phyloP scores from a whole-genome alignment of 2,797 vertebrate genomes.

The Pangasius mekongensis region DNA sequence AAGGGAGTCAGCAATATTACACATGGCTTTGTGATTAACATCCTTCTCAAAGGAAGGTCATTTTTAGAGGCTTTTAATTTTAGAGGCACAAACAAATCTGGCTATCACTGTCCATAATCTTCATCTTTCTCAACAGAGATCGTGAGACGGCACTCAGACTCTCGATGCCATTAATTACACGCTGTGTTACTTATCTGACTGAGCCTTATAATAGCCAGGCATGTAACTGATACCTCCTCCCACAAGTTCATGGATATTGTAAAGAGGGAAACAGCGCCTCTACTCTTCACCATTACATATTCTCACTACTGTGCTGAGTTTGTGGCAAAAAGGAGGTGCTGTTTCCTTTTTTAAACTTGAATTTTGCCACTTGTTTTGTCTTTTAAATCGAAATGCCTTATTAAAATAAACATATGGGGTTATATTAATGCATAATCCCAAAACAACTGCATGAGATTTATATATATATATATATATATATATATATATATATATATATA shows the following conservation, averaged over 20 bases:
- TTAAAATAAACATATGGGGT: neutral
- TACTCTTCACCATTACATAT: neutral
- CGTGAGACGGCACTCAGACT: neutral
- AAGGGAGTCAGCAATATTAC: neutral
- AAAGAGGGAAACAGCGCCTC: slow-evolving; percentile 10
- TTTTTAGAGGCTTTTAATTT: neutral
- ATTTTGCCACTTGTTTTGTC: neutral
- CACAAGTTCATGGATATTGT: neutral
- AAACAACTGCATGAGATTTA: neutral
- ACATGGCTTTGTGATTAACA: neutral
- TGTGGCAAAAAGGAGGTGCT: neutral
- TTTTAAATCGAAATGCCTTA: neutral
- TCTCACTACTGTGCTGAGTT: neutral
- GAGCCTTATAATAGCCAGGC: slow-evolving; percentile 11
- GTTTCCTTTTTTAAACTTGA: neutral
- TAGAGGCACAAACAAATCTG: neutral
- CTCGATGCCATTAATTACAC: neutral
- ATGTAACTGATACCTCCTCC: neutral
- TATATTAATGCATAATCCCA: neutral
- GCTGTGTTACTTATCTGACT: neutral
- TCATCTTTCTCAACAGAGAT: neutral
- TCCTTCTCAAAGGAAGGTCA: neutral
- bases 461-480: too few relatives aligned
- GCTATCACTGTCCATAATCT: neutral
- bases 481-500: too few relatives aligned